Percentiles rank a stretch among this genome's conserved stretches.
Conservation (phyloP, 1,140 invertebrate genomes). For the Drosophila suzukii region DNA sequence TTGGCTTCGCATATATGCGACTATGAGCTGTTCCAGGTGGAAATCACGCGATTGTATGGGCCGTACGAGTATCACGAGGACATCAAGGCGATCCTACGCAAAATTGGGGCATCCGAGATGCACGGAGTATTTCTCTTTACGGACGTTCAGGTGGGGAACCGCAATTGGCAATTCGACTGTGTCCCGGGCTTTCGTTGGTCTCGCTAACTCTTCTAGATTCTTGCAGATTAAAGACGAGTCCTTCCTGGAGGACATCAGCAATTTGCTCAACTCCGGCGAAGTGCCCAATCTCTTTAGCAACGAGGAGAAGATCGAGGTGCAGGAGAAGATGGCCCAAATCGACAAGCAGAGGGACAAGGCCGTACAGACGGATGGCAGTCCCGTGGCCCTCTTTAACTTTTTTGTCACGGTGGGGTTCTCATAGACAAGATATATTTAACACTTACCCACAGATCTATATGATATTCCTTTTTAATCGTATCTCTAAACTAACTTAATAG, state of each 20-base stretch:
- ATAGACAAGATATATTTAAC: background rate
- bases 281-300: conserved; percentile 95
- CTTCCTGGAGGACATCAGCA: conserved; percentile 97
- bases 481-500: no score
- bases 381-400: conserved; percentile 95
- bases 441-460: background rate
- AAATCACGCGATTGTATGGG: conserved; percentile 95
- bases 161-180: conserved; percentile 24
- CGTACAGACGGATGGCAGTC: conserved; percentile 96
- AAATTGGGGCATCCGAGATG: conserved; percentile 92
- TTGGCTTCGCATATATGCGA: conserved; percentile 97
- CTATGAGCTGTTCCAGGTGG: conserved; percentile 96
- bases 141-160: conserved; percentile 90
- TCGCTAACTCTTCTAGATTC: conserved; percentile 53
- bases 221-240: conserved; percentile 95
- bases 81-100: conserved; percentile 92
- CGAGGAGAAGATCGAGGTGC: conserved; percentile 96
- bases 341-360: conserved; percentile 95
- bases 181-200: conserved; percentile 3
- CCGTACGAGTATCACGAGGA: conserved; percentile 95
- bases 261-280: conserved; percentile 97
- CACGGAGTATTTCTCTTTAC: conserved; percentile 96
- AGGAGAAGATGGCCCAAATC: conserved; percentile 96
- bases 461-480: no score
- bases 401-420: conserved; percentile 88